Conservation (phyloP, 2,113 vertebrate species). For the Oryctolagus cuniculus region mOryCun1.1 NC_091453.1:87036001-87036500, state of each 20-base stretch:
- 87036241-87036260: slow-evolving; percentile 47
- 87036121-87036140: background rate
- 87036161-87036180: background rate
- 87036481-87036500: too few species aligned
- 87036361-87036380: background rate
- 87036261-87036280: slow-evolving; percentile 11
- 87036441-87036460: background rate
- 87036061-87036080: background rate
- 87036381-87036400: slow-evolving; percentile 16
- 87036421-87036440: slow-evolving; percentile 22
- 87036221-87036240: slow-evolving; percentile 5
- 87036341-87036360: background rate
- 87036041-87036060: too few species aligned
- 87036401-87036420: background rate
- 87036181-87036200: background rate
- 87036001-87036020: too few species aligned
- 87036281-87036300: slow-evolving; percentile 34
- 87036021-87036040: too few species aligned
- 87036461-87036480: slow-evolving; percentile 15
- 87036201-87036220: background rate
- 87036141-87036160: background rate
- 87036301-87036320: background rate
- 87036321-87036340: slow-evolving; percentile 15
- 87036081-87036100: slow-evolving; percentile 10
- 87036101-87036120: background rate